Conservation (phyloP, 2,888 invertebrate genomes). For the Caenorhabditis wallacei region DNA sequence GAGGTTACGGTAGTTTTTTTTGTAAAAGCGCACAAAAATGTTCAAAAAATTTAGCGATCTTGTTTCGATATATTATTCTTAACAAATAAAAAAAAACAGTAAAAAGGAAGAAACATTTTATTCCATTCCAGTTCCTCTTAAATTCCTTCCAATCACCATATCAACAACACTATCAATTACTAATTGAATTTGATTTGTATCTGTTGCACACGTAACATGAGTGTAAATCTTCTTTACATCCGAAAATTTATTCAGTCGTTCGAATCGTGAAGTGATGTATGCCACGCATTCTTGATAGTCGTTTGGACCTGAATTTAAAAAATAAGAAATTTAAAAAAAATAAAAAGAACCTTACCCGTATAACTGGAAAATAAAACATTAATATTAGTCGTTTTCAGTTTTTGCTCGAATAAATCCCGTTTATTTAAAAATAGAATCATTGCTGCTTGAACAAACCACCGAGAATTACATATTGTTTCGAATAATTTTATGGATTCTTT, state of each 20-base stretch:
- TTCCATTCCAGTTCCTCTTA: slow-evolving; percentile 73
- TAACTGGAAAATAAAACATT: slow-evolving; percentile 65
- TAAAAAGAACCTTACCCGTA: slow-evolving; percentile 37
- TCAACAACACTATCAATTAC: slow-evolving; percentile 74
- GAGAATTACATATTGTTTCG: slow-evolving; percentile 68
- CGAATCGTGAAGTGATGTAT: slow-evolving; percentile 56
- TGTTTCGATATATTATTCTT: no score
- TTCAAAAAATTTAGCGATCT: no score
- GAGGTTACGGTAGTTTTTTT: no score
- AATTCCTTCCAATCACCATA: slow-evolving; percentile 72
- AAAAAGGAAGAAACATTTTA: slow-evolving; percentile 24
- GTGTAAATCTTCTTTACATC: slow-evolving; percentile 64
- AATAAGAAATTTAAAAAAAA: not conserved
- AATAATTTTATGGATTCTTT: slow-evolving; percentile 69
- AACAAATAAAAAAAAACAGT: no score
- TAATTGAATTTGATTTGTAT: slow-evolving; percentile 71
- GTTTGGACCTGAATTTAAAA: slow-evolving; percentile 47
- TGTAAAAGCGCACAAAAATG: no score
- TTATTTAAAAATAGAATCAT: slow-evolving; percentile 75
- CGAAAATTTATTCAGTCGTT: slow-evolving; percentile 49
- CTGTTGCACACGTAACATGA: slow-evolving; percentile 71
- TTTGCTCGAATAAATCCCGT: slow-evolving; percentile 71
- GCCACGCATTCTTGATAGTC: slow-evolving; percentile 50
- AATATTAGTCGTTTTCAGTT: slow-evolving; percentile 65
- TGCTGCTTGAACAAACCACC: slow-evolving; percentile 67